Base-by-base conservation (phyloP, 1,140 invertebrate species). In the Aphelenchoides avenae region DNA sequence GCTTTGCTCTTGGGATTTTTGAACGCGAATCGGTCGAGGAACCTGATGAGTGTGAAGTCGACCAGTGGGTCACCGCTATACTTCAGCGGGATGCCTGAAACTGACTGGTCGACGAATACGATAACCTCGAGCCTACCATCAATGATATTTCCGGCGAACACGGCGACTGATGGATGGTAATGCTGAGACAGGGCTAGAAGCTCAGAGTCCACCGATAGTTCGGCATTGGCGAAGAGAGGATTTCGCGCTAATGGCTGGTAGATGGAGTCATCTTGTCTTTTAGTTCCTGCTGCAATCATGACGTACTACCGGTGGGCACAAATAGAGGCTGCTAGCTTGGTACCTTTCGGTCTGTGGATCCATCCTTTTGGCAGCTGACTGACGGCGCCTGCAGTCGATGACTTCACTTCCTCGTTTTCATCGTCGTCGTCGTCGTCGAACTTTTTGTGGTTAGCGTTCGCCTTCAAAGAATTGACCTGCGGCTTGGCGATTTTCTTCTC, bases 21-120 rank as follows among this genome's bases (percentile, higher is more conserved):
- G 71, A 90, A 96, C 1, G 90, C 89, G 78, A 94, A 96, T 52
- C 91, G 82, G 74, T 97, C 91, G 9, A 96, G 79, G 75, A 96
- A 97, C 55, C 88, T 81, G 24, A 89, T 86, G 1, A 89, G 77
- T 0, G 86, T 87, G 71, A 95, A 91, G 79, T 97, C 92, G 71
- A 88, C 84, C 0, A 96, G 78, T 0, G 92, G 91, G 81, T 97
- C 89, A 0, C 93, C 91, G 49, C 84, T 83, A 73, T 96, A 96
- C 24, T 84, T 81, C 30, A 95, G 29, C 30, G 26, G 44, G 70
- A 60, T 47, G 68, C 72, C 79, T 82, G 30, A 43, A 68, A 41
- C 1, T 1, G 39, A 47, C 42, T 1, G 26, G 5, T 22, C 0
- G 5, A 4, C 2, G 7, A 34, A 29, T 11, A 7, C 13, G 18